phyloP scores from a whole-genome alignment of 2,888 invertebrate species.

The Aproaerema taeniolella region DNA sequence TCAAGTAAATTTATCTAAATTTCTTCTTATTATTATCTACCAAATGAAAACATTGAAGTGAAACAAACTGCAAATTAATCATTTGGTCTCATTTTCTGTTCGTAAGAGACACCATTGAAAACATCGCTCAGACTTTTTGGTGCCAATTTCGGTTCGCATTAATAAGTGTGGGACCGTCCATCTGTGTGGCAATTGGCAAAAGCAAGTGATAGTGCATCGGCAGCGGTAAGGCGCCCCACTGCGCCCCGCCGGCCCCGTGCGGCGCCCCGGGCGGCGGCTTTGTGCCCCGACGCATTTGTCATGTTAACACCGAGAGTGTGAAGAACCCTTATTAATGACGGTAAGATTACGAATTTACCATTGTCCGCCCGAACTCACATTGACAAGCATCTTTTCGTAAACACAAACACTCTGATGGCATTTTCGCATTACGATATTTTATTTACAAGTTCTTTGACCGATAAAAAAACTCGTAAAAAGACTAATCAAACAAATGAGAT shows the following conservation, averaged over 20 bases:
- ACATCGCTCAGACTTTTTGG: neutral
- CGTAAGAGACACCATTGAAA: no score
- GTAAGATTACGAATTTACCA: constrained; percentile 60
- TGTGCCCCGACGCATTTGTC: constrained; percentile 62
- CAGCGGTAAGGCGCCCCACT: constrained; percentile 45
- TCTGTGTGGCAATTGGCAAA: constrained; percentile 46
- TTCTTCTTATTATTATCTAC: no score
- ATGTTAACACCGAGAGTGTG: constrained; percentile 73
- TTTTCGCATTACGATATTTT: no score
- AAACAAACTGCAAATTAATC: no score
- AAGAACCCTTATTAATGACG: constrained; percentile 69
- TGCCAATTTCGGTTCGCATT: neutral
- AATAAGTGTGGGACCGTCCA: constrained; percentile 20
- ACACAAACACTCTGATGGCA: no score
- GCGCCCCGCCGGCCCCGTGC: constrained; percentile 24
- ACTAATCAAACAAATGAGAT: no score
- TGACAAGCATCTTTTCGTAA: constrained; percentile 28
- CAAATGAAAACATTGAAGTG: no score
- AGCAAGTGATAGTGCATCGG: constrained; percentile 37
- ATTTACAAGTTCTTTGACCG: no score
- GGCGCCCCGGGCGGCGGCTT: constrained; percentile 30
- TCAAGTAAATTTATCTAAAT: no score
- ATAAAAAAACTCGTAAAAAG: no score
- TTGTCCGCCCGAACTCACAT: constrained; percentile 35
- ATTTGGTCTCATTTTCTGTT: no score